Base-by-base conservation (phyloP, 2,113 vertebrate species). In the Ageneiosus marmoratus region DNA sequence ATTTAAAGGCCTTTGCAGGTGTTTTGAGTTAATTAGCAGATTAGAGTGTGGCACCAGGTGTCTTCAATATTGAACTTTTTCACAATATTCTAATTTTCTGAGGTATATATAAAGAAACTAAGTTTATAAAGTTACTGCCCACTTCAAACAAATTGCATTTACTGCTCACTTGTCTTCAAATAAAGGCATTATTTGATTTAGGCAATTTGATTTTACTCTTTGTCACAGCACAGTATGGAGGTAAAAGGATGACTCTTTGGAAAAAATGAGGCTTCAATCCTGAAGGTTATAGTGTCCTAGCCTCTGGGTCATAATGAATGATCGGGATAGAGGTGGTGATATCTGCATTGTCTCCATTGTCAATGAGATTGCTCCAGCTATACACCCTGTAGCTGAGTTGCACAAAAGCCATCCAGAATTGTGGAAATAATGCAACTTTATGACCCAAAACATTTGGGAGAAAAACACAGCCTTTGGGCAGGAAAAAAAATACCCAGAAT, bases 251-350 rank as follows among this genome's bases (percentile, higher is more conserved):
- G 32, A 46, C 34, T 77, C 16, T 18, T 34, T 65, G 63, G 18
- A 5, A 13, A 78, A 78, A 32, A 27, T 55, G 53, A 60, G 37
- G 76, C 56, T 78, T 4, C 6, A 60, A n/a, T 58, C 15, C 37
- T 41, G 55, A 56, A 46, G 32, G 37, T 62, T 78, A 60, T 62
- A 78, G 56, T 78, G 76, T 62, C 76, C 55, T 27, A 27, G 53
- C 55, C 76, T 3, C 24, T 20, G 56, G 55, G 76, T 41, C 5
- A 8, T 18, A 46, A 13, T 62, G 22, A 78, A 60, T n/a, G 32
- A 41, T 15, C 20, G 11, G 2, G 51, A 55, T n/a, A 73, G 44
- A 50, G 13, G 44, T 48, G 5, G n/a, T 46, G 69, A 73, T 73
- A 73, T 73, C 70, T 44, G 73, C 27, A 53, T 75, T 53, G 46